Evolutionary conservation across 1,140 invertebrate species (phyloP), one percentile per base, ranked within the genome.

Genomic region (Onthophagus taurus): DNA sequence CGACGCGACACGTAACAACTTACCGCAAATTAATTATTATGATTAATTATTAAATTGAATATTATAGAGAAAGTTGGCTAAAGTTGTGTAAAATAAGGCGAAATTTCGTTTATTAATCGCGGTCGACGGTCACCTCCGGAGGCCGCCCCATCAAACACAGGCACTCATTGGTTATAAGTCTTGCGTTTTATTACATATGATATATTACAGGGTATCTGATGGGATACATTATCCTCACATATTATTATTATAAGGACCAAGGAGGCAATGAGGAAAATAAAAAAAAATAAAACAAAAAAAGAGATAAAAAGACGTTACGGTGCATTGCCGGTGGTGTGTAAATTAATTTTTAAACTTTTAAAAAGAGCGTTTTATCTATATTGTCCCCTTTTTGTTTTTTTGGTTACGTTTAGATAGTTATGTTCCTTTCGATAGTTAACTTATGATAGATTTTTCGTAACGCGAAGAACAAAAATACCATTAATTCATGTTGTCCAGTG

Each of bases 121-220:
- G 16, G 19, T 58, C 49, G 53, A 51, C 58, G 54, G 52, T 49
- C 51, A 31, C 45, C 55, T 53, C 6, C 54, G 45, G 21, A 21
- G 26, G 56, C 50, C 51, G 34, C 50, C 55, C 57, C 59, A 61
- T 58, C 59, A 63, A 63, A 61, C 61, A 63, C 59, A 62, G 58
- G 61, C 59, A 63, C 61, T 63, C 44, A 57, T 61, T 61, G 53
- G 57, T 61, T 63, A 55, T n/a, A 55, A 52, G 55, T 58, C 50
- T 60, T 61, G 51, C 52, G 58, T 61, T 64, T n/a, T 57, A 60
- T 64, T 64, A 60, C 58, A 63, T 61, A 63, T 62, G 58, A 64
- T 63, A 54, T 63, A 64, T 63, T 64, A 64, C 62, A 64, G 62
- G 62, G 62, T 64, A 64, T 64, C 62, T 64, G 53, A 54, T 61